Conservation (phyloP, 2,888 invertebrate genomes). For the Empis stercorea region DNA sequence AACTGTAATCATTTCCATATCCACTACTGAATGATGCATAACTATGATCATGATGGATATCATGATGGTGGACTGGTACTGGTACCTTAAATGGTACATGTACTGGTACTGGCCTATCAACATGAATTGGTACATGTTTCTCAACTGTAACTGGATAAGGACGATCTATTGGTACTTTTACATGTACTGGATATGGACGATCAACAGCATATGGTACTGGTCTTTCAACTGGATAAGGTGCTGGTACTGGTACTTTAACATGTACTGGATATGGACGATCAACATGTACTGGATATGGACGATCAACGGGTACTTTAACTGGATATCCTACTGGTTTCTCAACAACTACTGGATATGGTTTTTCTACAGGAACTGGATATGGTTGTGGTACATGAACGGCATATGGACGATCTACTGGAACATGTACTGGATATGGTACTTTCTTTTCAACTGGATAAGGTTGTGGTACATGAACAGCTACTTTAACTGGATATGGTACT, state of each 20-base stretch:
- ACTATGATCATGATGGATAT: conserved; percentile 18
- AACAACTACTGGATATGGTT: conserved; percentile 41
- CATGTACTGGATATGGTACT: conserved; percentile 43
- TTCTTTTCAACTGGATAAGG: conserved; percentile 49
- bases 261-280: conserved; percentile 52
- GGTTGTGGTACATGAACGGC: conserved; percentile 55
- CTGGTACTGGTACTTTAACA: conserved; percentile 55
- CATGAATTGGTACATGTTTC: conserved; percentile 29
- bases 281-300: conserved; percentile 47
- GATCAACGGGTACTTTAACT: conserved; percentile 43
- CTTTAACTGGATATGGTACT: conserved; percentile 48
- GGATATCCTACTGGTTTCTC: conserved; percentile 51
- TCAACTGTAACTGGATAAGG: conserved; percentile 51
- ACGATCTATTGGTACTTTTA: conserved; percentile 42
- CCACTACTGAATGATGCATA: conserved; percentile 16
- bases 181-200: conserved; percentile 44
- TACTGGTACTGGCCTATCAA: conserved; percentile 25
- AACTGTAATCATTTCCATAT: conserved; percentile 10
- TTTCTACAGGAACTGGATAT: conserved; percentile 52
- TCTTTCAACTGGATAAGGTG: conserved; percentile 56
- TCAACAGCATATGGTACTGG: conserved; percentile 49
- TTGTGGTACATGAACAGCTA: conserved; percentile 57
- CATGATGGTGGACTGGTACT: conserved; percentile 39
- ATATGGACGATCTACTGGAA: conserved; percentile 52
- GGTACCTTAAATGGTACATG: conserved; percentile 28